A percentile compares a stretch with the other conserved stretches of the same genome.
phyloP scores from a whole-genome alignment of 2,888 invertebrate species.

The Dicycla oo region DNA sequence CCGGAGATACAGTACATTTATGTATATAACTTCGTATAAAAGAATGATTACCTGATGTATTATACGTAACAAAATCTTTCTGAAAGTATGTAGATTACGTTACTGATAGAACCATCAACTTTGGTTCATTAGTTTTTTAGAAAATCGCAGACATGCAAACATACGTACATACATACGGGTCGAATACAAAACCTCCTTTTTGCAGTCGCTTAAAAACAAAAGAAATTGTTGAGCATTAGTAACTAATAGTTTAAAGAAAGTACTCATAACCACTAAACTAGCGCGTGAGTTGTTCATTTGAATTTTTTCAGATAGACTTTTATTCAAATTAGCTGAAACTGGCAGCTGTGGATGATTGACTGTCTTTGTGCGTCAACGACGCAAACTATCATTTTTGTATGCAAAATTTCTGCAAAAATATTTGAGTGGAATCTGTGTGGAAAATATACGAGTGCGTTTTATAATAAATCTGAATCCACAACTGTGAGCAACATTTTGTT shows the following conservation, averaged over 20 bases:
- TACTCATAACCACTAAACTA: background rate
- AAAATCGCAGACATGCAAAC: no score
- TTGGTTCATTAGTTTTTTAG: no score
- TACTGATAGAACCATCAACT: no score
- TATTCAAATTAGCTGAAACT: slow-evolving; percentile 25
- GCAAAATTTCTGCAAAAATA: slow-evolving; percentile 48
- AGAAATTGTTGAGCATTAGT: no score
- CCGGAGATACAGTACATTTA: no score
- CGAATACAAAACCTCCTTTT: no score
- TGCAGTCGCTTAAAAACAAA: no score
- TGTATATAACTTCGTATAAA: no score
- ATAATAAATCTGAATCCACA: background rate
- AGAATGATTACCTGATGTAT: no score
- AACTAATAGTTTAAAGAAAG: background rate
- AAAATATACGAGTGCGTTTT: slow-evolving; percentile 32
- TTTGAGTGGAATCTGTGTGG: slow-evolving; percentile 30
- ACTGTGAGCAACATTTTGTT: background rate
- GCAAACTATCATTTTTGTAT: slow-evolving; percentile 54
- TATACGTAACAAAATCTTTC: no score
- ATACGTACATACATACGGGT: no score
- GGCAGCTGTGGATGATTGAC: slow-evolving; percentile 27
- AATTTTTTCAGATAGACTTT: slow-evolving; percentile 16
- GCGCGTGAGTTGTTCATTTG: background rate
- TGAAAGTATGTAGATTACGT: no score
- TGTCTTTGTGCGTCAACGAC: slow-evolving; percentile 44